These are phyloP conservation scores for Idaea aversata DNA, from an alignment of 2,888 invertebrate genomes.

Conservation along the genomic window DNA sequence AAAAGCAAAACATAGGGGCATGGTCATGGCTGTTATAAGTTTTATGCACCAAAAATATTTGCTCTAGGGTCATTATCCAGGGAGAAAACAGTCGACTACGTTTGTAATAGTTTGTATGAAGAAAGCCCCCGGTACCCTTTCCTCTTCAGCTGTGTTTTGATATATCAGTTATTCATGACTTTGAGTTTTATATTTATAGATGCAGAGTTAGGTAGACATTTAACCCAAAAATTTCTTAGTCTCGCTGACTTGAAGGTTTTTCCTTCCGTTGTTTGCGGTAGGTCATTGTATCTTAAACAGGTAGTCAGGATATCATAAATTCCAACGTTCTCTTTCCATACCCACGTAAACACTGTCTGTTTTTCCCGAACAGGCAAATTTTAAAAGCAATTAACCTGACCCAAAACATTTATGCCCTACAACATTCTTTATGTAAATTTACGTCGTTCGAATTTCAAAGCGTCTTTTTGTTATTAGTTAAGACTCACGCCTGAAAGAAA, in stretches of 20 bases:
- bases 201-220: not conserved
- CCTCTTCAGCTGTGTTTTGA: too few species aligned
- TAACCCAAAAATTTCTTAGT: not conserved
- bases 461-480: not conserved
- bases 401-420: not conserved
- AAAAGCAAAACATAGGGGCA: too few species aligned
- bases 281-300: conserved; percentile 18
- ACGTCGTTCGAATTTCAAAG: not conserved
- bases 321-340: not conserved
- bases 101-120: too few species aligned
- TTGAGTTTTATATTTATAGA: not conserved
- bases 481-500: not conserved
- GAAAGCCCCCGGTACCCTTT: too few species aligned
- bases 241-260: not conserved
- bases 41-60: too few species aligned
- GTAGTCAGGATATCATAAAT: not conserved
- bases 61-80: too few species aligned
- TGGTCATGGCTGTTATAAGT: too few species aligned
- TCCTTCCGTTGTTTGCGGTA: conserved; percentile 4
- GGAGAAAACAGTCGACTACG: too few species aligned
- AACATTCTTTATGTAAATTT: not conserved
- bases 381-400: not conserved
- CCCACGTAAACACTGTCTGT: not conserved
- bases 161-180: too few species aligned
- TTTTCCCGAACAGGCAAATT: conserved; percentile 11